A percentile compares a stretch with the other conserved stretches of the same genome.
phyloP scores from a whole-genome alignment of 2,113 vertebrate genomes.

The Sialia sialis region DNA sequence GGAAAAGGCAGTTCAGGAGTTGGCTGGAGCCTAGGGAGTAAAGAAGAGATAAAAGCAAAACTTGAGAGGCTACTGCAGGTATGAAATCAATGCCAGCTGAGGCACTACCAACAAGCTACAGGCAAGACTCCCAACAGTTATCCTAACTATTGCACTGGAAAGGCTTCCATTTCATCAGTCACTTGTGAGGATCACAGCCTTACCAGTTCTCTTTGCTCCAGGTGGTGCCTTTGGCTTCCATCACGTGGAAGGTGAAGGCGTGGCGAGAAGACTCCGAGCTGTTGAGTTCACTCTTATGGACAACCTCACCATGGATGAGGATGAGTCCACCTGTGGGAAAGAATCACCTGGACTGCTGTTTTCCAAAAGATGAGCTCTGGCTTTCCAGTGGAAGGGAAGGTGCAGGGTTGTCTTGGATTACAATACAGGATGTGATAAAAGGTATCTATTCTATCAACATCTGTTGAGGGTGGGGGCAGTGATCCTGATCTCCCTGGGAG shows the following conservation, averaged over 20 bases:
- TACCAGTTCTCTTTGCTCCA: slow-evolving; percentile 97
- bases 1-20: slow-evolving; percentile 87
- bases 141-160: not conserved
- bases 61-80: not conserved
- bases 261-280: slow-evolving; percentile 82
- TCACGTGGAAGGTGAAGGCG: slow-evolving; percentile 89
- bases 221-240: slow-evolving; percentile 82
- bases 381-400: not conserved
- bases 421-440: no score
- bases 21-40: slow-evolving; percentile 84
- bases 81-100: not conserved
- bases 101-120: not conserved
- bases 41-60: not conserved
- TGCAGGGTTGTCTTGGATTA: no score
- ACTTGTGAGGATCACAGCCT: not conserved
- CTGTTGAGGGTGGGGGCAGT: no score
- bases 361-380: not conserved
- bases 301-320: slow-evolving; percentile 91
- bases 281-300: slow-evolving; percentile 90
- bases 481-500: no score
- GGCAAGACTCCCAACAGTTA: not conserved
- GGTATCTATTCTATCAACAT: no score
- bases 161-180: not conserved
- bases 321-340: slow-evolving; percentile 78
- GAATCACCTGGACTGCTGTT: not conserved